Evolutionary conservation across 1,140 invertebrate genomes (phyloP), one percentile per base, ranked within the genome.

Genomic region (Trachymyrmex septentrionalis): DNA sequence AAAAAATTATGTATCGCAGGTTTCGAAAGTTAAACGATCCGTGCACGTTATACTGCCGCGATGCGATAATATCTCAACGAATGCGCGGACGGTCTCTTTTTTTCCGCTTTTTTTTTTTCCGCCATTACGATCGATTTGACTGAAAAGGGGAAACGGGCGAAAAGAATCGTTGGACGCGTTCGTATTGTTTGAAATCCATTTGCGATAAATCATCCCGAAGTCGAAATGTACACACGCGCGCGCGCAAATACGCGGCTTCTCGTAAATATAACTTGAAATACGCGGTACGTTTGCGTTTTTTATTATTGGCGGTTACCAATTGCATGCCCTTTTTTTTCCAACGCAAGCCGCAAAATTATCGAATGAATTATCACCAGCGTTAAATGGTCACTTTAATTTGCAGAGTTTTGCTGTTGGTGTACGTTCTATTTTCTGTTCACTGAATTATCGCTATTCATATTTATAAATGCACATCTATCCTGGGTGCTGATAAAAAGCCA

Each of bases 171-270:
- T 21, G 21, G 1, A 27, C 57, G 10, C 57, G 55, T 63, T 76
- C 10, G 57, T 63, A 77, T 77, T 76, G 73, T 76, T 61, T 61
- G 57, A 27, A 44, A 77, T 3, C 75, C 57, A 77, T 77, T 77
- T 34, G 57, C 75, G 75, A 4, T 77, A 77, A 63, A 63, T 77
- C 75, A 77, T 77, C 21, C 38, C 57, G 34, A 63, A 44, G 30
- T 76, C 34, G n/a, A 59, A 61, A 59, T 19, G 5, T 34, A 59
- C 53, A 76, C 73, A 14, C 73, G 16, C 24, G 30, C 16, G 16
- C 27, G 24, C 30, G 5, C n/a, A 76, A 38, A 76, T 44, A 76
- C 73, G 34, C n/a, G 30, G 12, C n/a, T 14, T 21, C 0, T 14
- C 38, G 16, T 24, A 61, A 61, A 76, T 76, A 44, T 44, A 76